Percentiles rank a stretch among this genome's conserved stretches.
Conservation (phyloP, 1,140 invertebrate species). For the Manduca sexta region DNA sequence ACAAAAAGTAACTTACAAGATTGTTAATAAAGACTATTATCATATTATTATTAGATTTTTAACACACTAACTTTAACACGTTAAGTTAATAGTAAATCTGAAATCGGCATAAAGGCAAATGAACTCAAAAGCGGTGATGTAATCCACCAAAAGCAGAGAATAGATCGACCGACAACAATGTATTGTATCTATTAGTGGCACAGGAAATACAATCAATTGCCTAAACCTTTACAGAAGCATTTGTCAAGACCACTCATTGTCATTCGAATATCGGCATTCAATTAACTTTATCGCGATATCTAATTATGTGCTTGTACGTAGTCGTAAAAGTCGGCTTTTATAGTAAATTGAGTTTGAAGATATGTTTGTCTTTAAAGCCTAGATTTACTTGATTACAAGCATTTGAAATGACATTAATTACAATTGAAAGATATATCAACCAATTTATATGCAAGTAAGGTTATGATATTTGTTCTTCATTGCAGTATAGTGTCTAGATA, state of each 20-base stretch:
- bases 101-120: too few species aligned
- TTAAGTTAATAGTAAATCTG: too few species aligned
- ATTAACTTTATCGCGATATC: constrained; percentile 9
- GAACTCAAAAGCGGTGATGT: not conserved
- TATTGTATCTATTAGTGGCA: constrained; percentile 16
- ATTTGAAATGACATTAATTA: too few species aligned
- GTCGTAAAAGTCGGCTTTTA: not conserved
- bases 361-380: not conserved
- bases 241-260: constrained; percentile 10
- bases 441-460: too few species aligned
- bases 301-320: not conserved
- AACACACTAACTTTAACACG: too few species aligned
- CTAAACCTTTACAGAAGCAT: constrained; percentile 14
- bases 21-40: too few species aligned
- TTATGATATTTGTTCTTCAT: too few species aligned
- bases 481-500: too few species aligned
- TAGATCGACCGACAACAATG: constrained; percentile 3
- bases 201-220: constrained; percentile 38
- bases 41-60: too few species aligned
- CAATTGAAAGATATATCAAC: too few species aligned
- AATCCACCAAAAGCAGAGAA: constrained; percentile 4
- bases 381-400: too few species aligned
- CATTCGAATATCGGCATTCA: constrained; percentile 12
- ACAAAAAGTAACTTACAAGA: too few species aligned
- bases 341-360: not conserved